Conservation (phyloP, 2,797 vertebrate genomes). For the Micromesistius poutassou region DNA sequence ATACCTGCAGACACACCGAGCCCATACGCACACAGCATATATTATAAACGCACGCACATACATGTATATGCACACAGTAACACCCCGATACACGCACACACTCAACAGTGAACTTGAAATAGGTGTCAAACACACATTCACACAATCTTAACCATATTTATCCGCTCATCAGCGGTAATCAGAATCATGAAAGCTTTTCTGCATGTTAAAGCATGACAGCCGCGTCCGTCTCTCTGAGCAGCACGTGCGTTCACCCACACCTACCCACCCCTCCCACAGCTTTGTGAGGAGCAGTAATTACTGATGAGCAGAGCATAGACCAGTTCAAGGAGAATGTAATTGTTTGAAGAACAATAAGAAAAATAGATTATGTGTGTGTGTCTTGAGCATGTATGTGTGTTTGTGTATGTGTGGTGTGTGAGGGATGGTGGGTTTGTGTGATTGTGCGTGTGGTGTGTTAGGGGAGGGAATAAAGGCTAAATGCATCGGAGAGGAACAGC, state of each 20-base stretch:
- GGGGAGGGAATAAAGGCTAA: slow-evolving; percentile 31
- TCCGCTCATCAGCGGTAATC: slow-evolving; percentile 67
- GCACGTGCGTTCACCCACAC: slow-evolving; percentile 12
- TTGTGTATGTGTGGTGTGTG: neutral
- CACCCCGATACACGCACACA: neutral
- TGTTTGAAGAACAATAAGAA: slow-evolving; percentile 21
- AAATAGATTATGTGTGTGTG: neutral
- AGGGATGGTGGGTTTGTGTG: neutral
- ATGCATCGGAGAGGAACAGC: slow-evolving; percentile 52
- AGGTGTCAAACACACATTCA: slow-evolving; percentile 20
- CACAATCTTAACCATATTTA: slow-evolving; percentile 29
- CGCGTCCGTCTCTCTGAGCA: slow-evolving; percentile 40
- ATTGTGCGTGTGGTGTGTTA: neutral
- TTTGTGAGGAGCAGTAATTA: slow-evolving; percentile 53
- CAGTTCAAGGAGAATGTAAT: slow-evolving; percentile 60
- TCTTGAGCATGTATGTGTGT: neutral
- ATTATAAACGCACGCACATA: neutral
- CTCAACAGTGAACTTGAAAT: slow-evolving; percentile 11
- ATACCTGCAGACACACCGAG: slow-evolving; percentile 5
- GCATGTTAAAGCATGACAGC: slow-evolving; percentile 67
- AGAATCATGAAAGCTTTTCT: slow-evolving; percentile 71
- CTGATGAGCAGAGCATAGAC: slow-evolving; percentile 55
- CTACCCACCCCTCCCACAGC: slow-evolving; percentile 20
- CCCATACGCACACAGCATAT: neutral
- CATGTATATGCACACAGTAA: neutral